Base-by-base conservation (phyloP, 2,888 invertebrate species). In the Xestia sexstrigata region DNA sequence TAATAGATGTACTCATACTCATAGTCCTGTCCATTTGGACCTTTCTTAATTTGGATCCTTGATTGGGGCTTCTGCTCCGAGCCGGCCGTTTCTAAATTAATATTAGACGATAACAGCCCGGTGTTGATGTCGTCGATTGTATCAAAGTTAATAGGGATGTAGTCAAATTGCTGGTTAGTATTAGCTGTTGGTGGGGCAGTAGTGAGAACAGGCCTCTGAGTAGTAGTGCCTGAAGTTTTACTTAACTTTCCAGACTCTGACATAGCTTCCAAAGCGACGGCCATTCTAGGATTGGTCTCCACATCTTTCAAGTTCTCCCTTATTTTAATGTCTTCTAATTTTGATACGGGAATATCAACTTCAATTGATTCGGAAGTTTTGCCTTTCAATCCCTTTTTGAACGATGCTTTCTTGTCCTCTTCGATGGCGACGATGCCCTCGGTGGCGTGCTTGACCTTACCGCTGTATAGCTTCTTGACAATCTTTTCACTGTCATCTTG, bases 1-100 rank as follows among this genome's bases (percentile, higher is more conserved):
- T 99, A 99, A 91, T 99, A 99, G 45, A 99, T 98, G 91, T 99
- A 99, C 92, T 99, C 99, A 91, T 99, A 99, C 93, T 99, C 99
- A 91, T 99, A 99, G 91, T 99, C 99, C 93, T 98, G 98, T 3
- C 99, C 99, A 90, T 99, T 98, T 2, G 98, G 98, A 23, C 98
- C 99, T 91, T 98, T 99, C 91, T 99, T 98, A 52, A 99, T 98
- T 97, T 98, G 98, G 87, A 98, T 98, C 80, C 98, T 96, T 0
- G 98, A 98, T 86, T 98, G 97, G 89, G 97, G 97, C 84, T 97
- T 97, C 88, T 97, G 97, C 91, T 98, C 98, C 30, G 98, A 97
- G 0, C 97, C 98, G 62, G 98, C 97, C 1, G 97, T 97, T 82
- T 97, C 97, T 39, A 97, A 92, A 72, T 97, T 97, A n/a, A 97